Percentiles rank a stretch among this genome's conserved stretches.
Evolutionary conservation across 2,113 vertebrate genomes (phyloP).

Genomic region (Pteronura brasiliensis): DNA sequence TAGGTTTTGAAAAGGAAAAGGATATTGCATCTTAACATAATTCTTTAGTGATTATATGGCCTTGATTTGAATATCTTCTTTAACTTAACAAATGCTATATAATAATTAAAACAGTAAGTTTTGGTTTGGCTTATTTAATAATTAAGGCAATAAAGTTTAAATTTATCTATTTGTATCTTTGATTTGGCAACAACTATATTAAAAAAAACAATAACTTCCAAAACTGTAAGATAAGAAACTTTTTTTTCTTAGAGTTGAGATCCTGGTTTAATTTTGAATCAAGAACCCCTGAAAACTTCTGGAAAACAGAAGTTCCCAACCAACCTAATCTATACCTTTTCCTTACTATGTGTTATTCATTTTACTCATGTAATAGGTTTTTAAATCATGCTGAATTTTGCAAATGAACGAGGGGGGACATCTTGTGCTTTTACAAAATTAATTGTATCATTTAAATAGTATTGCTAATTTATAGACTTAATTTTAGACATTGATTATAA

Average conservation of each 20-base stretch:
- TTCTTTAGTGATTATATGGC: neutral
- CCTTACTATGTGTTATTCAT: neutral
- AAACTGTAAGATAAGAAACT: neutral
- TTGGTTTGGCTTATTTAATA: neutral
- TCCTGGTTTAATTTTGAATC: slow-evolving; percentile 7
- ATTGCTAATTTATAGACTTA: neutral
- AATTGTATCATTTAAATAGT: neutral
- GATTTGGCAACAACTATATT: neutral
- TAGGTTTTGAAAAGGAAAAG: neutral
- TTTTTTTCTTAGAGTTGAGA: neutral
- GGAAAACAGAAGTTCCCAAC: neutral
- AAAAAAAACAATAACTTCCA: neutral
- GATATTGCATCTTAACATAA: neutral
- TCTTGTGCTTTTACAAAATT: slow-evolving; percentile 7
- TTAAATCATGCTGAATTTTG: neutral
- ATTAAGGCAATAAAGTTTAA: neutral
- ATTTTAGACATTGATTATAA: neutral
- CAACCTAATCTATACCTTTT: neutral
- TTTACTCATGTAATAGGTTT: neutral
- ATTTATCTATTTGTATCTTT: neutral
- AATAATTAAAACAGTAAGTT: neutral
- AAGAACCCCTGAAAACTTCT: neutral
- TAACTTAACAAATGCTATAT: slow-evolving; percentile 38
- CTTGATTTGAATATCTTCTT: neutral
- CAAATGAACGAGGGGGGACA: neutral